Evolutionary conservation across 2,888 invertebrate species (phyloP).

Genomic region (Cryptus viduatorius): DNA sequence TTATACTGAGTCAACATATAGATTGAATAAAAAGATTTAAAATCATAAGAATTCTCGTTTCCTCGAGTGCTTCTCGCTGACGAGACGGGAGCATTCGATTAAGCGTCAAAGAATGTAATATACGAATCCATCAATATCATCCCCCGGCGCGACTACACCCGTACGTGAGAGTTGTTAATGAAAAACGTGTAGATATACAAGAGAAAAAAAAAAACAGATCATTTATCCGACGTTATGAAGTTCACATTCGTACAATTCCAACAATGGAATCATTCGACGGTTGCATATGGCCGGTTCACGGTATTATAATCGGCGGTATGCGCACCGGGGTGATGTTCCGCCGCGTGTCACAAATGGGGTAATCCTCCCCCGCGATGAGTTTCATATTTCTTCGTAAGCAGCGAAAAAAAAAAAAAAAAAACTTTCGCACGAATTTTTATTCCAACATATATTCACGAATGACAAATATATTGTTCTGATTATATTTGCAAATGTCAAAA

Average conservation of each 20-base stretch:
- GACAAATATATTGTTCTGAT: neutral
- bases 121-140: conserved; percentile 1
- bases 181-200: neutral
- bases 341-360: conserved; percentile 67
- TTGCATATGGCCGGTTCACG: neutral
- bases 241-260: neutral
- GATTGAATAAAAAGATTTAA: neutral
- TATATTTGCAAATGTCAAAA: conserved; percentile 22
- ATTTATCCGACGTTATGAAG: neutral
- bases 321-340: neutral
- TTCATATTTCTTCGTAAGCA: conserved; percentile 1
- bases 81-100: neutral
- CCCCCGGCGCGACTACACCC: neutral
- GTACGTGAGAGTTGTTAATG: neutral
- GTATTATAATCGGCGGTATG: conserved; percentile 1
- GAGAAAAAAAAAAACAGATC: neutral
- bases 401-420: neutral
- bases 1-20: neutral
- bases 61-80: neutral
- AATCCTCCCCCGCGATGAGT: conserved; percentile 56
- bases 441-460: conserved; percentile 31
- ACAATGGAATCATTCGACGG: conserved; percentile 21
- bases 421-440: conserved; percentile 64
- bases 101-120: conserved; percentile 14
- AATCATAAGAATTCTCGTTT: conserved; percentile 28